Base-by-base conservation (phyloP, 2,113 vertebrate genomes). In the Sinocyclocheilus maitianheensis region DNA sequence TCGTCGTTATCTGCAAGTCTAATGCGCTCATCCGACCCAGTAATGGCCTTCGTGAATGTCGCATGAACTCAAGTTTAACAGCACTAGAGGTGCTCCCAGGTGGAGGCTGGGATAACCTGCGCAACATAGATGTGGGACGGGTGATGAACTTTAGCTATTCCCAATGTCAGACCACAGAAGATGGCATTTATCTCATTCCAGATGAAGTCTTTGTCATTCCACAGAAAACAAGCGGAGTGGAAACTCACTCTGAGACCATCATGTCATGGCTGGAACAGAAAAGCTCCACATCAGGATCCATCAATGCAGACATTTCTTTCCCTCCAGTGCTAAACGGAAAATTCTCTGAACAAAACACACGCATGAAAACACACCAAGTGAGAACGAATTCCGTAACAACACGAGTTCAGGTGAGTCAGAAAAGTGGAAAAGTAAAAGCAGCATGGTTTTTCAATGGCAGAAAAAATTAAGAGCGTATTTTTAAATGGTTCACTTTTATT, bases 71-170 rank as follows among this genome's bases (percentile, higher is more conserved):
- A 77, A 93, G 93, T 2, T 77, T 95, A 40, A 90, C 95, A 0
- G 91, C 94, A 0, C 90, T 99, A 84, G 97, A 97, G 89, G 97
- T 97, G 71, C 92, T 99, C 55, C 97, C 97, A 0, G 97, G 97
- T 0, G 96, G 97, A 0, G 97, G 97, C 40, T 99, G 97, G 97
- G 97, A 99, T 88, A 99, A 98, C 65, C 95, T 99, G 58, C 92
- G 96, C 0, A 98, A 98, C 84, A 1, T 96, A 83, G 97, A 98
- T 76, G 94, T 96, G 95, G 96, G 96, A 2, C 94, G 94, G 79
- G 97, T 98, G 78, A 94, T 98, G 94, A 94, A 92, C 77, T 65
- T 97, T 84, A 95, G 91, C 83, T 99, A 97, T 88, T 93, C 83
- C 0, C 92, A 93, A 85, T 98, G 97, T 85, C 96, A 94, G 92